Evolutionary conservation across 2,113 vertebrate species (phyloP), one percentile per base, ranked within the genome.

Genomic region (Elachura formosa): DNA sequence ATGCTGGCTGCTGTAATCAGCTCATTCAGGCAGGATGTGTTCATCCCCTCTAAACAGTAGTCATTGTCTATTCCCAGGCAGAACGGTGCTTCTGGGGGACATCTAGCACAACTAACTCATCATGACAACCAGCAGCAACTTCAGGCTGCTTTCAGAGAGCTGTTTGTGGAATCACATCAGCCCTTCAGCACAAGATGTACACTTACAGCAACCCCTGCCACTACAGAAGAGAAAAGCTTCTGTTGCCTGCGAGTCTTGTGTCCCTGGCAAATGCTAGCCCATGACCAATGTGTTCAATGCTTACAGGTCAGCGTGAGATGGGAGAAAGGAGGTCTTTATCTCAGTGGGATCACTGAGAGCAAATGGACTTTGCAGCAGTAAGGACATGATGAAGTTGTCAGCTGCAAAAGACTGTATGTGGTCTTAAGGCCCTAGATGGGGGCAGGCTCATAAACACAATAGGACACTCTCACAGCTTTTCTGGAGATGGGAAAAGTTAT

Each of bases 91-190:
- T 93, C 82, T 93, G 94, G 87, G 83, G 92, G 85, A 94, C 94
- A 77, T 79, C 82, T 94, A 91, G 90, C 90, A 93, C 96, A 94
- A 62, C 90, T 96, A 96, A 95, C 90, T 80, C 88, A 59, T 93
- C 90, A 1, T 95, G 96, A 93, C 96, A 96, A 93, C 92, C 79
- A 94, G 83, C 90, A 94, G 89, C 90, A 96, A 96, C 90, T 96
- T 92, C 63, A 90, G 92, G 76, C 90, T 93, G 90, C 92, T 93
- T 93, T 84, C 88, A 84, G 34, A 48, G 88, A 77, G 92, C 90
- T 90, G 94, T 86, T 96, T 90, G 86, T 83, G 61, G 76, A 46
- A 69, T 77, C 90, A 93, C 75, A 83, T 87, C 85, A 77, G 79
- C 88, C 85, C 59, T 88, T 90, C 51, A 84, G 92, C 92, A 71